Evolutionary conservation across 2,113 vertebrate genomes (phyloP), one percentile per base, ranked within the genome.

Genomic region (Etheostoma spectabile): DNA sequence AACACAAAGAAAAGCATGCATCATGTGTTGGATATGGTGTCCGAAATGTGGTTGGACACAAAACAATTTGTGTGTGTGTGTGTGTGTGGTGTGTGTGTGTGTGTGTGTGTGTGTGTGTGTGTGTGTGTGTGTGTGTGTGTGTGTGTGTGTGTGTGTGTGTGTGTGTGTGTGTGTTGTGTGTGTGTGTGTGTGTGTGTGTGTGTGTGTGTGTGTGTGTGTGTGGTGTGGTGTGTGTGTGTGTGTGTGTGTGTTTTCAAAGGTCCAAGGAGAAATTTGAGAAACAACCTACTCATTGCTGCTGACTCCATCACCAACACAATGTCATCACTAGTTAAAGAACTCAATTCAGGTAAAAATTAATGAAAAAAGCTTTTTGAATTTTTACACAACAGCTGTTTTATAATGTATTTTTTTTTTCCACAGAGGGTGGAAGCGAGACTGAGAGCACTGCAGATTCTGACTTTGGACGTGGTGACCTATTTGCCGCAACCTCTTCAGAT

Each of bases 291-390:
- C 65, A 96, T 99, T 62, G 98, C 98, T 85, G 98, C 98, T 69
- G 98, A 99, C 94, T 99, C 98, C 73, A 99, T 99, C 90, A 99
- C 98, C 85, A 99, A 97, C 89, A 99, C 98, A 42, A 99, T 99
- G 98, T 99, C 98, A 12, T 99, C 97, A 61, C 94, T 99, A 33
- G 98, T 99, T 78, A 99, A 96, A 91, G 98, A 99, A 84, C 95
- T 99, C n/a, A 98, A 99, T 89, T 99, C 98, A 51, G 98, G 98
- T 99, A 89, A 86, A 93, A 91, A 42, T 21, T 0, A 64, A n/a
- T 24, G 3, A 7, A 8, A 33, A 24, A 68, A n/a, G n/a, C 10
- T 30, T 5, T 69, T 3, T 30, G 15, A 30, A 0, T 35, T 77
- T 61, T 16, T 30, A 48, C 12, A 18, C 15, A 24, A 27, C 2